Conservation (phyloP, 2,888 invertebrate genomes). For the Acanthococcus lagerstroemiae region DNA sequence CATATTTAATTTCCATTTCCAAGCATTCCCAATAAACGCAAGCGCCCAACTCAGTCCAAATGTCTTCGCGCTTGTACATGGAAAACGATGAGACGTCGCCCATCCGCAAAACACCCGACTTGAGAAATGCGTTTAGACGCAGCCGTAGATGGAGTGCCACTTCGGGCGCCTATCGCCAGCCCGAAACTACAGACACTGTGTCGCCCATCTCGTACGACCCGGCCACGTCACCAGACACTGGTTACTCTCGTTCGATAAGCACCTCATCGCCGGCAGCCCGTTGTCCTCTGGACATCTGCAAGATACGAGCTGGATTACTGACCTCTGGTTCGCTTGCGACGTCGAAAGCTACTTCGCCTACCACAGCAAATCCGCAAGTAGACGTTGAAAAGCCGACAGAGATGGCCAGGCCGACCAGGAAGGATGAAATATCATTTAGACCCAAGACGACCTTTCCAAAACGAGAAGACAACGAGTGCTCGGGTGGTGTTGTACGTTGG, state of each 20-base stretch:
- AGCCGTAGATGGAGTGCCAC: neutral
- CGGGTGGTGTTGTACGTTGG: constrained; percentile 20
- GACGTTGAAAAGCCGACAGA: neutral
- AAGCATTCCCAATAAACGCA: too few relatives aligned
- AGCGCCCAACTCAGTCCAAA: too few relatives aligned
- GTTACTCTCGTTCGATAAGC: too few relatives aligned
- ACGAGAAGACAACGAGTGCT: constrained; percentile 9
- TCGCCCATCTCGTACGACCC: neutral
- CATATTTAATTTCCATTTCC: too few relatives aligned
- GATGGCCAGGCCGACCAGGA: neutral
- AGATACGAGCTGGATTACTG: neutral
- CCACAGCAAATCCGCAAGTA: neutral
- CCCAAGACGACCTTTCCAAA: neutral
- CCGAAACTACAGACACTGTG: neutral
- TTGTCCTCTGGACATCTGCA: neutral
- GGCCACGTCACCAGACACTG: too few relatives aligned
- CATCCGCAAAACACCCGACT: constrained; percentile 1
- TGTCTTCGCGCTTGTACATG: neutral
- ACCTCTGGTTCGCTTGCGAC: neutral
- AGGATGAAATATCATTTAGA: neutral
- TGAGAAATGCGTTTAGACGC: neutral
- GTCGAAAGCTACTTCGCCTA: neutral
- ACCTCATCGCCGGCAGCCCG: neutral
- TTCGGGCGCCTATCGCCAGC: too few relatives aligned
- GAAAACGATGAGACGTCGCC: constrained; percentile 11